Conservation (phyloP, 2,888 invertebrate genomes). For the Rhyacophila evoluta region DNA sequence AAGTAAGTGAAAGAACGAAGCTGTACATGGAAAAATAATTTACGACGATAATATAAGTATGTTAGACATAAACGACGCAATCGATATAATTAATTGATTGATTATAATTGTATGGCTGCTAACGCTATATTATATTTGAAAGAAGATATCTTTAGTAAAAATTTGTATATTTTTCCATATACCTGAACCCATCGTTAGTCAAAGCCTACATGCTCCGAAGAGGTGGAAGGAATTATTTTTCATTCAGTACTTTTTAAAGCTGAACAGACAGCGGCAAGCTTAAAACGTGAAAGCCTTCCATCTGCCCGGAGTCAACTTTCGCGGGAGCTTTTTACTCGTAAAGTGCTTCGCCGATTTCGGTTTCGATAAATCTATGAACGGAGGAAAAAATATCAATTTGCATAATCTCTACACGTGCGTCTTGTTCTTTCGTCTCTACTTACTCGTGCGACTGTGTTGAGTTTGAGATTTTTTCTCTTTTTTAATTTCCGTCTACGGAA, state of each 20-base stretch:
- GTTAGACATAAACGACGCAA: too few relatives aligned
- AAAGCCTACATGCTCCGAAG: neutral
- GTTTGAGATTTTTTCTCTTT: neutral
- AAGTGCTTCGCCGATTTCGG: conserved; percentile 4
- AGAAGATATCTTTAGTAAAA: too few relatives aligned
- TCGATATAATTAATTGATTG: too few relatives aligned
- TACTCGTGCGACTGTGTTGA: neutral
- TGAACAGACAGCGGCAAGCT: conserved; percentile 14
- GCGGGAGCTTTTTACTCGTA: neutral
- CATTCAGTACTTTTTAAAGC: conserved; percentile 22
- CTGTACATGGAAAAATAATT: too few relatives aligned
- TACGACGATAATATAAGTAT: too few relatives aligned
- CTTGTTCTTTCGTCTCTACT: neutral
- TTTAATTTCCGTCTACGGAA: neutral
- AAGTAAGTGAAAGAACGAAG: too few relatives aligned
- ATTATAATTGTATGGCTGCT: too few relatives aligned
- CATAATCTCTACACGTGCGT: conserved; percentile 1
- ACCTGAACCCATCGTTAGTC: neutral
- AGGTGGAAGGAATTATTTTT: neutral
- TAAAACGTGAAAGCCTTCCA: conserved; percentile 14
- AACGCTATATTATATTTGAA: too few relatives aligned
- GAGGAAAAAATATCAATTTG: conserved; percentile 23
- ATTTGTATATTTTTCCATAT: neutral
- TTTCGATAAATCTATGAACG: conserved; percentile 11
- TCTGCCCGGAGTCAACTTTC: conserved; percentile 11